These are phyloP conservation scores for Poliocrania exsul DNA, from an alignment of 2,797 vertebrate species.

Conservation along the genomic window DNA sequence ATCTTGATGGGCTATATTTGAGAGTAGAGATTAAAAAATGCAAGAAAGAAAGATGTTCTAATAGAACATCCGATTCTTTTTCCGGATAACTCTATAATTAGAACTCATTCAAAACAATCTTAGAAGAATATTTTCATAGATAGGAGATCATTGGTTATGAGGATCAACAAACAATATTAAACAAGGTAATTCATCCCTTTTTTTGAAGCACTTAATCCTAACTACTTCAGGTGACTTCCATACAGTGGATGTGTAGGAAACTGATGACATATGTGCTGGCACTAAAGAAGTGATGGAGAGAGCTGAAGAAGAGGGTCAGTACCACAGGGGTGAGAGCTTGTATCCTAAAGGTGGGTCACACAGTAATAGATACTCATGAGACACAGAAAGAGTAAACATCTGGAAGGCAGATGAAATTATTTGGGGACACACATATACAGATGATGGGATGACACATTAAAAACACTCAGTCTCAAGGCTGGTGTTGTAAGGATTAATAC, in stretches of 20 bases:
- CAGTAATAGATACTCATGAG: not conserved
- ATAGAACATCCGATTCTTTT: not conserved
- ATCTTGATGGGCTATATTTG: not conserved
- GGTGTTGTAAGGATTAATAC: not conserved
- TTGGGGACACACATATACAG: not conserved
- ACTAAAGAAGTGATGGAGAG: not conserved
- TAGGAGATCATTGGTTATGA: not conserved
- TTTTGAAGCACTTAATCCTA: not conserved
- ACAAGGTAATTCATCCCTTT: not conserved
- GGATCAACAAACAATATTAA: not conserved
- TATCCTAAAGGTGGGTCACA: not conserved
- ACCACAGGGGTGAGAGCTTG: not conserved
- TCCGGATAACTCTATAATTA: not conserved
- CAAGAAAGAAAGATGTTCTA: not conserved
- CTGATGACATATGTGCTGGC: accelerated
- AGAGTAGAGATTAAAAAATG: not conserved
- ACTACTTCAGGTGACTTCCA: not conserved
- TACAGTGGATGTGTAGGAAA: not conserved
- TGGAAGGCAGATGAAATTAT: not conserved
- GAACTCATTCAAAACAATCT: not conserved
- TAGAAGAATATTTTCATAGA: not conserved
- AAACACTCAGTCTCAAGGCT: not conserved
- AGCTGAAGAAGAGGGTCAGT: not conserved
- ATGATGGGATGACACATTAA: not conserved
- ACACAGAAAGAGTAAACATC: not conserved